phyloP scores from a whole-genome alignment of 2,888 invertebrate species.

The Linnaemya vulpina region DNA sequence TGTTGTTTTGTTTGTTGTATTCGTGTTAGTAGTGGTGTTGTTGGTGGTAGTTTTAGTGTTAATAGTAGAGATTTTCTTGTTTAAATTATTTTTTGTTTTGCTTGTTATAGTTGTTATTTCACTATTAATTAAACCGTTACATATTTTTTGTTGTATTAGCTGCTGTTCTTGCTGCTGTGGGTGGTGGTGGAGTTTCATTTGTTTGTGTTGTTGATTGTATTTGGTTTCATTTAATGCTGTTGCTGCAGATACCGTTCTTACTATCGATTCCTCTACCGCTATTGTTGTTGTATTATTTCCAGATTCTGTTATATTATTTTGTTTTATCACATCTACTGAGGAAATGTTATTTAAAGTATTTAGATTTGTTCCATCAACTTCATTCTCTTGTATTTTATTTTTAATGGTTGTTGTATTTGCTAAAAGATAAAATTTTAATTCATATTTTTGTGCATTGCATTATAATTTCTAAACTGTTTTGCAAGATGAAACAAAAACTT shows the following conservation, averaged over 20 bases:
- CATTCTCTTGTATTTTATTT: constrained; percentile 48
- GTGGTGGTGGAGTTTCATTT: constrained; percentile 43
- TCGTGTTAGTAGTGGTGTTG: constrained; percentile 32
- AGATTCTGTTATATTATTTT: constrained; percentile 31
- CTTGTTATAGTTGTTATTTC: constrained; percentile 36
- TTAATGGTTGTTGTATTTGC: constrained; percentile 57
- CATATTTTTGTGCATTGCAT: constrained; percentile 60
- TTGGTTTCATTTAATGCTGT: constrained; percentile 56
- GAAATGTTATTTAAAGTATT: constrained; percentile 58
- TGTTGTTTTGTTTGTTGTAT: constrained; percentile 20
- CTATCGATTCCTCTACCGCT: constrained; percentile 2
- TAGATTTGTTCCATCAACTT: constrained; percentile 39
- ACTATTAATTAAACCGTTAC: constrained; percentile 36
- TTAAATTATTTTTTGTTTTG: constrained; percentile 38
- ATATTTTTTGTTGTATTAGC: constrained; percentile 27
- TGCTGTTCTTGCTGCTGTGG: constrained; percentile 41
- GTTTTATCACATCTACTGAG: constrained; percentile 69
- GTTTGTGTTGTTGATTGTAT: constrained; percentile 66
- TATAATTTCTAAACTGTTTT: constrained; percentile 19
- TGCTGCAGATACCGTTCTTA: background rate
- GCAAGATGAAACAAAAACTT: constrained; percentile 18
- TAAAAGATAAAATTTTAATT: constrained; percentile 70
- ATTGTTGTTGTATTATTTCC: constrained; percentile 25
- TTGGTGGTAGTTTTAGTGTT: constrained; percentile 45
- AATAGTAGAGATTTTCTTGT: constrained; percentile 37